A percentile compares a stretch with the other conserved stretches of the same genome.
These are phyloP conservation scores for Crotalus horridus DNA, from an alignment of 2,113 vertebrate genomes.

Conservation along the genomic window DNA sequence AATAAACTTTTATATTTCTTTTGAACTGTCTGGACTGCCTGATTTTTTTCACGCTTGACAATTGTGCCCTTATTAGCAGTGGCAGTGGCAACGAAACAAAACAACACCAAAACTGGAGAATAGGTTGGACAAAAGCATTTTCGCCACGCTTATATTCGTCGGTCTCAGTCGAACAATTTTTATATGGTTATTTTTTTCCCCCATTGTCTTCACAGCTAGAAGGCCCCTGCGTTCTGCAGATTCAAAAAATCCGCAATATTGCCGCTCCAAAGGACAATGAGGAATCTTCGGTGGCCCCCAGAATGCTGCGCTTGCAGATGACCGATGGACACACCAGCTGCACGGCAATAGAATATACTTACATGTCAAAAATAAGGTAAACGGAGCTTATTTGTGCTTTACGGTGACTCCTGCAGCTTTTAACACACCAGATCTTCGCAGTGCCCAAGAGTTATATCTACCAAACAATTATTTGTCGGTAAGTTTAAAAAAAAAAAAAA, in stretches of 20 bases:
- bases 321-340: slow-evolving; percentile 93
- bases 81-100: not conserved
- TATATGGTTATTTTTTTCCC: not conserved
- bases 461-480: not conserved
- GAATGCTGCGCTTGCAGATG: slow-evolving; percentile 96
- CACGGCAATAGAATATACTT: slow-evolving; percentile 85
- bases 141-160: not conserved
- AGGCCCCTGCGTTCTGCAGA: slow-evolving; percentile 92
- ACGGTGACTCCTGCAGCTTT: not conserved
- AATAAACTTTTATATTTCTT: not conserved
- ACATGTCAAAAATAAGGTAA: slow-evolving; percentile 94
- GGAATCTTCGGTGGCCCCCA: slow-evolving; percentile 90
- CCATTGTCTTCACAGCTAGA: slow-evolving; percentile 78
- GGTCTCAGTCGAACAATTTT: not conserved
- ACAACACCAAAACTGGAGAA: not conserved
- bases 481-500: not conserved
- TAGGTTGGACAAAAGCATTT: not conserved
- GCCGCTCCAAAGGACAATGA: slow-evolving; percentile 91
- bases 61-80: not conserved
- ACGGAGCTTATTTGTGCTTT: slow-evolving; percentile 18
- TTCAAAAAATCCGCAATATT: slow-evolving; percentile 94
- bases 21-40: not conserved
- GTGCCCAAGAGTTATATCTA: not conserved
- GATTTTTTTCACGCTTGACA: not conserved
- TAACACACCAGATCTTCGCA: not conserved